phyloP scores from a whole-genome alignment of 1,140 invertebrate genomes.

The Hormaphis cornu region DNA sequence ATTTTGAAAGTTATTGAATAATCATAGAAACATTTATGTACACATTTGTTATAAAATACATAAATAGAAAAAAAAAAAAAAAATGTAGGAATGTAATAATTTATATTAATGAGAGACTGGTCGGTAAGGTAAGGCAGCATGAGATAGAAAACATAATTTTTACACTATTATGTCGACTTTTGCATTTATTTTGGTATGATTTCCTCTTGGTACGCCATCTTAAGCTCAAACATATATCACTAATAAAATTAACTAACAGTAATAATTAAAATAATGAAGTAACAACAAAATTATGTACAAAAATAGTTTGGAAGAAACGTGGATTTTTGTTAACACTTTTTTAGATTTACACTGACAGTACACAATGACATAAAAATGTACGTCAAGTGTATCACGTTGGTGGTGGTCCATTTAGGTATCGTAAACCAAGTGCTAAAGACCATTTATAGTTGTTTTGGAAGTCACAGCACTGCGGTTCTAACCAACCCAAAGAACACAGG shows the following conservation, averaged over 20 bases:
- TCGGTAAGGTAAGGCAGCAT: neutral
- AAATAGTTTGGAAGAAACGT: neutral
- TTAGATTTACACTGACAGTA: neutral
- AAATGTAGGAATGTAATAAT: constrained; percentile 19
- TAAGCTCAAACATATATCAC: neutral
- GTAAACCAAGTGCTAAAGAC: constrained; percentile 71
- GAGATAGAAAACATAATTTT: too few relatives aligned
- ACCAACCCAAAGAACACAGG: constrained; percentile 67
- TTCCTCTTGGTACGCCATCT: neutral
- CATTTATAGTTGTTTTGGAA: constrained; percentile 70
- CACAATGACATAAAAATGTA: neutral
- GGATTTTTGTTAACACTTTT: neutral
- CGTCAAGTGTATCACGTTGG: constrained; percentile 54
- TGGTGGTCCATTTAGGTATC: constrained; percentile 74
- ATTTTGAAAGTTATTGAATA: neutral
- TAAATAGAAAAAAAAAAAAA: neutral
- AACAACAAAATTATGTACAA: neutral
- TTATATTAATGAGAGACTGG: neutral
- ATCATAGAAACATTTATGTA: neutral
- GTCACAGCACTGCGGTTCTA: constrained; percentile 76
- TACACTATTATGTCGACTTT: neutral
- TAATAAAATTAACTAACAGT: neutral
- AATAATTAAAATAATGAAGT: neutral
- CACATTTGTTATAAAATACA: neutral
- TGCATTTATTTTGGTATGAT: neutral